Evolutionary conservation across 2,797 vertebrate genomes (phyloP).

Genomic region (Spheniscus humboldti): DNA sequence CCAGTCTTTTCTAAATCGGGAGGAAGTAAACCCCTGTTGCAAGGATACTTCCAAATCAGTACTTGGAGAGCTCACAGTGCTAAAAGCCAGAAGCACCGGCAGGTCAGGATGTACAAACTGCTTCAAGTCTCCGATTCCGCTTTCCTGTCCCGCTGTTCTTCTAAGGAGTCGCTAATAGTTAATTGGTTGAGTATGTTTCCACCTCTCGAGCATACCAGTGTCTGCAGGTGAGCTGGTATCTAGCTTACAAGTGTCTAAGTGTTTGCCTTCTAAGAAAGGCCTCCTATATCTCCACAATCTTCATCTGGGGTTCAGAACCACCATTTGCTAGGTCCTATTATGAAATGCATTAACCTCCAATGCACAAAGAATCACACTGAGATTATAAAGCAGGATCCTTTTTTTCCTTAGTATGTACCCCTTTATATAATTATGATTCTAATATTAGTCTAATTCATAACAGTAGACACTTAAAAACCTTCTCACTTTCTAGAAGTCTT

Average conservation of each 20-base stretch:
- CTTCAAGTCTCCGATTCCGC: neutral
- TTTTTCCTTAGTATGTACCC: neutral
- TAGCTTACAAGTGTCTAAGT: neutral
- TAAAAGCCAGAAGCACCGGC: neutral
- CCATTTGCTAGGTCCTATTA: neutral
- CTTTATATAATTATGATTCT: neutral
- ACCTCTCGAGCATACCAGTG: neutral
- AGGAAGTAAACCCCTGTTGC: neutral
- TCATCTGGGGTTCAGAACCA: neutral
- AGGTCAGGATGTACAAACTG: neutral
- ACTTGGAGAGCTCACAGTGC: neutral
- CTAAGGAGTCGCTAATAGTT: neutral
- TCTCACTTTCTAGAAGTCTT: neutral
- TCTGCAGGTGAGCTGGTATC: neutral
- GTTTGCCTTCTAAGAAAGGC: neutral
- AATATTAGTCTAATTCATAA: neutral
- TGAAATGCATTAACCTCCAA: neutral
- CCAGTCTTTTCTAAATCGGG: neutral
- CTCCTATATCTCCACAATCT: neutral
- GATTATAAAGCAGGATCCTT: neutral
- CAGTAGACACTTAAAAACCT: neutral
- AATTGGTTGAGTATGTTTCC: neutral
- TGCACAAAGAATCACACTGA: neutral
- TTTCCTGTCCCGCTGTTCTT: neutral
- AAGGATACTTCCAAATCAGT: neutral